phyloP scores from a whole-genome alignment of 2,113 vertebrate genomes.

The Cisticola juncidis region DNA sequence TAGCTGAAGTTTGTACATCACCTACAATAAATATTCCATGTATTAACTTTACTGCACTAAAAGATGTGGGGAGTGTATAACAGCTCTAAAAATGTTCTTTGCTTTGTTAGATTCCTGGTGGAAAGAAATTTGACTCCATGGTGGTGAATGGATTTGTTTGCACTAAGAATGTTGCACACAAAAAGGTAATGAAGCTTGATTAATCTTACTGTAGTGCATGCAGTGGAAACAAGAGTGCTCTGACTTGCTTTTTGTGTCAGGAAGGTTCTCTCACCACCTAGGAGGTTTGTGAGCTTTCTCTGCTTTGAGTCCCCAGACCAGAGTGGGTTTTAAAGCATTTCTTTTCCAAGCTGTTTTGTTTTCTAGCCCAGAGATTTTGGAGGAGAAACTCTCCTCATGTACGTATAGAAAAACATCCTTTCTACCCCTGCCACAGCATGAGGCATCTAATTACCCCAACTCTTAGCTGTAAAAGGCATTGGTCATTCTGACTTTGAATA shows the following conservation, averaged over 20 bases:
- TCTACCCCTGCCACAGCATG: neutral
- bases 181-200: slow-evolving; percentile 83
- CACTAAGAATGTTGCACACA: slow-evolving; percentile 97
- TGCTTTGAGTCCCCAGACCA: neutral
- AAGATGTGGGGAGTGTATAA: neutral
- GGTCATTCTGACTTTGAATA: neutral
- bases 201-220: neutral
- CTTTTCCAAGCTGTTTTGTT: neutral
- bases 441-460: neutral
- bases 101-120: slow-evolving; percentile 88
- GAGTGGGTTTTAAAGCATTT: neutral
- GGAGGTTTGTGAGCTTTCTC: neutral
- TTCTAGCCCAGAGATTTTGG: neutral
- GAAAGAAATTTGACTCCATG: slow-evolving; percentile 94
- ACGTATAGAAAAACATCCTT: neutral
- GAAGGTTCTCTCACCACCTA: neutral
- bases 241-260: neutral
- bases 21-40: neutral
- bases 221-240: neutral
- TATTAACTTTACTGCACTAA: neutral
- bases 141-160: slow-evolving; percentile 96
- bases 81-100: neutral
- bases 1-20: neutral
- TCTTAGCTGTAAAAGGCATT: neutral
- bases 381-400: neutral